A percentile compares a stretch with the other conserved stretches of the same genome.
Evolutionary conservation across 1,140 invertebrate genomes (phyloP).

Genomic region (Drosophila ironensis): DNA sequence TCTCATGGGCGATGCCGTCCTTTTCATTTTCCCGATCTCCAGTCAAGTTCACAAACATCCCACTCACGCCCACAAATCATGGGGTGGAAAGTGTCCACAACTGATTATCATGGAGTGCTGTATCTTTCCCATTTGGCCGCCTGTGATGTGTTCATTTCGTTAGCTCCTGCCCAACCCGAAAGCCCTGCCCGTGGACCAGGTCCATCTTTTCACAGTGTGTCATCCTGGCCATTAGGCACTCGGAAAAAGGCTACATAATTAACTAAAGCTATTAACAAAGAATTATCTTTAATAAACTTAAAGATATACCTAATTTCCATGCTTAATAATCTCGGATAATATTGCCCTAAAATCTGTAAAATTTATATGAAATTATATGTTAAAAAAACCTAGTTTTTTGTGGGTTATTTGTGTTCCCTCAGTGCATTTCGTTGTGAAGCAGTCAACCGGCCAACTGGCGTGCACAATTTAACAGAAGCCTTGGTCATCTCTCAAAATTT

Average conservation of each 20-base stretch:
- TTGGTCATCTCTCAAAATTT: slow-evolving; percentile 75
- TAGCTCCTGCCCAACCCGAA: neutral
- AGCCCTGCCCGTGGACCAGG: neutral
- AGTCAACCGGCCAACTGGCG: slow-evolving; percentile 49
- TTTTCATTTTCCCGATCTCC: neutral
- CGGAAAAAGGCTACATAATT: neutral
- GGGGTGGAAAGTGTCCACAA: slow-evolving; percentile 37
- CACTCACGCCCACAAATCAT: neutral
- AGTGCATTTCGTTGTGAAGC: slow-evolving; percentile 20
- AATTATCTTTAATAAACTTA: too few relatives aligned
- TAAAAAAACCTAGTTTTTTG: neutral
- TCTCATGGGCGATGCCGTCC: neutral
- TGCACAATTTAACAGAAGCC: slow-evolving; percentile 59
- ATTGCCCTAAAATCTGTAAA: too few relatives aligned
- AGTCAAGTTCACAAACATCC: neutral
- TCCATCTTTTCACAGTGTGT: neutral
- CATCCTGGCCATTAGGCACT: neutral
- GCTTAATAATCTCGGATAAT: too few relatives aligned
- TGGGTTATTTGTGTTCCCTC: too few relatives aligned
- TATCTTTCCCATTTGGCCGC: slow-evolving; percentile 35
- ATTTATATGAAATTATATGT: neutral
- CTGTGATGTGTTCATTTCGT: slow-evolving; percentile 45
- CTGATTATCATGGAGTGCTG: slow-evolving; percentile 50
- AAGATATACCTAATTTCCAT: too few relatives aligned
- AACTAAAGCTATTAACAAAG: too few relatives aligned